Conservation (phyloP, 2,113 vertebrate genomes). For the Pimephales promelas region DNA sequence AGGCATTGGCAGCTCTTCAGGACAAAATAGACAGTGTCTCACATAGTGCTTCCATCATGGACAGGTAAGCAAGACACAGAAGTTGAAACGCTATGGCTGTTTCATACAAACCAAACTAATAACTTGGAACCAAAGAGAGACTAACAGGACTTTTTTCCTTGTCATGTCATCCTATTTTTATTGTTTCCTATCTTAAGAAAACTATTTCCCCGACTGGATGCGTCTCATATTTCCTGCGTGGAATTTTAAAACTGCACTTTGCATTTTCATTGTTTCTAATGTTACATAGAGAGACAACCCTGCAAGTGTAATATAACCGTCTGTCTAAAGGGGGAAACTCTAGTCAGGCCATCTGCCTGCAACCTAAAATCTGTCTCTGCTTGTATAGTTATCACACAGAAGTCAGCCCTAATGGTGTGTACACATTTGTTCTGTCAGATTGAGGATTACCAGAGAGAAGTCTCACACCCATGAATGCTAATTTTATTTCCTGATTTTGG, state of each 20-base stretch:
- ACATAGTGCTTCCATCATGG: slow-evolving; percentile 59
- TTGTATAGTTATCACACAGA: neutral
- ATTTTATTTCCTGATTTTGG: neutral
- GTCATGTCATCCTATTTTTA: slow-evolving; percentile 5
- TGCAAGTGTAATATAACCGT: neutral
- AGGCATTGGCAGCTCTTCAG: slow-evolving; percentile 59
- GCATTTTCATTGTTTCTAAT: slow-evolving; percentile 20
- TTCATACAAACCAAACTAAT: slow-evolving; percentile 5
- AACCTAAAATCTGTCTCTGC: slow-evolving; percentile 12
- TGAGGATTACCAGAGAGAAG: neutral
- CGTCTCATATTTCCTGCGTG: slow-evolving; percentile 8
- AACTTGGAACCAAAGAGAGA: neutral
- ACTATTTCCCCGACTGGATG: slow-evolving; percentile 3
- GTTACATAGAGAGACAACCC: neutral
- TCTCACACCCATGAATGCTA: neutral
- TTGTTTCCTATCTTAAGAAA: neutral
- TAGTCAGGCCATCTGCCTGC: slow-evolving; percentile 23
- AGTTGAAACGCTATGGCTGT: neutral
- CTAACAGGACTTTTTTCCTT: neutral
- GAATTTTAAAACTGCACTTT: slow-evolving; percentile 6
- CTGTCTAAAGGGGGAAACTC: neutral
- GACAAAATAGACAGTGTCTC: slow-evolving; percentile 60
- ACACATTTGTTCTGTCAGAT: neutral
- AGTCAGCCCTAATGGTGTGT: neutral
- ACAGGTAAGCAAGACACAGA: slow-evolving; percentile 52